Conservation (phyloP, 2,888 invertebrate species). For the Holacanthella duospinosa region DNA sequence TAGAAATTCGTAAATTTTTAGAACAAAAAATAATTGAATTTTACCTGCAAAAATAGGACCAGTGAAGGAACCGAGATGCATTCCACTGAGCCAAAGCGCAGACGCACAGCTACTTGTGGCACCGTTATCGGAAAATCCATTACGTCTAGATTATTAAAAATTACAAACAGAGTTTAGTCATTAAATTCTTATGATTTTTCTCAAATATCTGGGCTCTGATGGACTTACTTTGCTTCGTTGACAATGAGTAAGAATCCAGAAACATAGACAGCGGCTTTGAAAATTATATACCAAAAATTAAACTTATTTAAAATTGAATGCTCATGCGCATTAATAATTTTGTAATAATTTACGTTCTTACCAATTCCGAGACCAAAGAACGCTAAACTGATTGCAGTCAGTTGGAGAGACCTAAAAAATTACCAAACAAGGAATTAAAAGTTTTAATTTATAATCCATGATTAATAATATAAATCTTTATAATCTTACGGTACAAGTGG, state of each 20-base stretch:
- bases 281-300: too few species aligned
- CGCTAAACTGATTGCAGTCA: not conserved
- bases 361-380: not conserved
- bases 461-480: not conserved
- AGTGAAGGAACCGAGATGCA: slow-evolving; percentile 3
- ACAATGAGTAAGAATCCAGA: not conserved
- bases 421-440: not conserved
- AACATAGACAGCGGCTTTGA: not conserved
- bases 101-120: not conserved
- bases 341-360: not conserved
- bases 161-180: not conserved
- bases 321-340: too few species aligned
- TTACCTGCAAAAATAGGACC: slow-evolving; percentile 41
- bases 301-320: too few species aligned
- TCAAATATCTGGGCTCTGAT: not conserved
- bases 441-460: not conserved
- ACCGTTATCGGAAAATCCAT: not conserved
- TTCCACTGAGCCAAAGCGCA: not conserved
- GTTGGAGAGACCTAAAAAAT: not conserved
- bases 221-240: not conserved
- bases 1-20: too few species aligned
- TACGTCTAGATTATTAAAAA: not conserved
- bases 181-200: not conserved
- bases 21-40: too few species aligned
- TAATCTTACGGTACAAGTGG: not conserved